phyloP scores from a whole-genome alignment of 2,888 invertebrate genomes.

The Tupiocoris notatus region DNA sequence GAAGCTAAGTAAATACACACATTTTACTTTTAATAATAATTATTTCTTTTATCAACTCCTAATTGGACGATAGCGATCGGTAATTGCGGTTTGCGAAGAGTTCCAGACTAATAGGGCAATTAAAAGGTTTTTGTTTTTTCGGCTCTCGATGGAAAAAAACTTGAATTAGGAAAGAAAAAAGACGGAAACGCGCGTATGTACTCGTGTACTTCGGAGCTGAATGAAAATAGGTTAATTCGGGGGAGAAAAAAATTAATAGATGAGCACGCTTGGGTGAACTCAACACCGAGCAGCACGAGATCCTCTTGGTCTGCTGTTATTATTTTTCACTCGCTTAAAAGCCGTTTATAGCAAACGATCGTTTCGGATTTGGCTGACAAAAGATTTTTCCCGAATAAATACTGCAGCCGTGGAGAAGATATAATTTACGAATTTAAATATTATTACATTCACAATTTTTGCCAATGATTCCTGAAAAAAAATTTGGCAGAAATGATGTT shows the following conservation, averaged over 20 bases:
- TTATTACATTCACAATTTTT: no score
- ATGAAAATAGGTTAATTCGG: background rate
- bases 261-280: background rate
- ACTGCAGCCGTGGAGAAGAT: no score
- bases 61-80: conserved; percentile 2
- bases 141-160: background rate
- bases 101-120: background rate
- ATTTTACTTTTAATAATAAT: conserved; percentile 10
- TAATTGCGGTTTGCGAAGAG: conserved; percentile 1
- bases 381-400: no score
- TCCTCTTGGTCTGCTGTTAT: no score
- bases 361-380: no score
- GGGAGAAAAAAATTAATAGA: background rate
- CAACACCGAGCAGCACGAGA: background rate
- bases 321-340: no score
- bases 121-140: background rate
- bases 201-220: background rate
- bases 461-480: no score
- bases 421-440: no score
- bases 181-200: background rate
- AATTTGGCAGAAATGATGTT: no score
- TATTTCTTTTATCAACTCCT: conserved; percentile 15
- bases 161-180: no score
- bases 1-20: conserved; percentile 13
- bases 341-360: no score